Conservation (phyloP, 1,140 invertebrate genomes). For the Drosophila bipectinata region DNA sequence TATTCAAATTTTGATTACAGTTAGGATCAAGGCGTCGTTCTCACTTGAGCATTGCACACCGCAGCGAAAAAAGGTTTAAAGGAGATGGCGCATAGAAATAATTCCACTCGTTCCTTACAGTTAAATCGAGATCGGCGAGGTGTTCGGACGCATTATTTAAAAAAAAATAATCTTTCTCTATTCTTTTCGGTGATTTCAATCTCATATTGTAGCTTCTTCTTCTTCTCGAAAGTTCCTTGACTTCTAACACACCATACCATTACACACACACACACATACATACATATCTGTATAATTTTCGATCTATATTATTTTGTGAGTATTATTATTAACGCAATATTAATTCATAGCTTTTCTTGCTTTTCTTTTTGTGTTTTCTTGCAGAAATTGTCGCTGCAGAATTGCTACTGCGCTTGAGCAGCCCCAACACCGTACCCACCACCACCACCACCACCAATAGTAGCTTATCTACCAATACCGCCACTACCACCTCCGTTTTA, state of each 20-base stretch:
- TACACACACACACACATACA: neutral
- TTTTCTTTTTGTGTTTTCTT: slow-evolving; percentile 28
- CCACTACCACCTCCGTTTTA: slow-evolving; percentile 50
- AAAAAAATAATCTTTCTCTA: slow-evolving; percentile 14
- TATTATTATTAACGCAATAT: slow-evolving; percentile 5
- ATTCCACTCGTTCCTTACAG: slow-evolving; percentile 23
- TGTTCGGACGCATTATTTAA: slow-evolving; percentile 12
- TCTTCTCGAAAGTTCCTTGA: slow-evolving; percentile 25
- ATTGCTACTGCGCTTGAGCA: slow-evolving; percentile 64
- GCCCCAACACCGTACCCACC: slow-evolving; percentile 34
- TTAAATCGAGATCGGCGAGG: slow-evolving; percentile 16
- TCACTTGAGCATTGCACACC: neutral
- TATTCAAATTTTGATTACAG: neutral
- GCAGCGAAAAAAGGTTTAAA: neutral
- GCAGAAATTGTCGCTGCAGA: slow-evolving; percentile 63
- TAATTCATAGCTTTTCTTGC: slow-evolving; percentile 8
- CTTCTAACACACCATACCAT: neutral
- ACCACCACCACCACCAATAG: slow-evolving; percentile 34
- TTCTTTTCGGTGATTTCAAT: slow-evolving; percentile 5
- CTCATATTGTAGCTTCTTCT: neutral
- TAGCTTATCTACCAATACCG: slow-evolving; percentile 28
- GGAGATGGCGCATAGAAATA: neutral
- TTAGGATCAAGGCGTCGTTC: neutral
- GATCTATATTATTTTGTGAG: neutral
- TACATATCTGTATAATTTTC: too few species aligned